Evolutionary conservation across 2,888 invertebrate genomes (phyloP), one percentile per base, ranked within the genome.

Genomic region (Caenorhabditis sp.): DNA sequence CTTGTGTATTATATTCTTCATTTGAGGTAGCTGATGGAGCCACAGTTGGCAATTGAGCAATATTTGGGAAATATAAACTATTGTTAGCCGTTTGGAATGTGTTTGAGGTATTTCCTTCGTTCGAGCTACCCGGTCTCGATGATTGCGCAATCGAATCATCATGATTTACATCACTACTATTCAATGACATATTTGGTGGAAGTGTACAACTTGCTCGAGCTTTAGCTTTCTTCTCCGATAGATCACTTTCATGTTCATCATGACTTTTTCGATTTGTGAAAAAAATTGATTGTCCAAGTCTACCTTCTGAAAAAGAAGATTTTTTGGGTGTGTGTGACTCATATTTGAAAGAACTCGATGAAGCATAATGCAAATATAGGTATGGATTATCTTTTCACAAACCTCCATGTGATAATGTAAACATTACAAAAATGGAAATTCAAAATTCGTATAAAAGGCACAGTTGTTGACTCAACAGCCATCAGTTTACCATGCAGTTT

Each of bases 201-300:
- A 73, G 59, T 25, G 73, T 73, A 4, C 68, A 68, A 43, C 73
- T 73, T 23, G 57, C 60, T 27, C 72, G 64, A 12, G 49, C 67
- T 21, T 23, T 1, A 0, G 63, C 36, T 23, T 25, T 59, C n/a
- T 23, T 20, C 23, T 17, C 23, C 38, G 10, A 27, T n/a, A 38
- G 12, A 7, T 49, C 52, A 20, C 66, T 66, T 21, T 75, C 70
- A 20, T 69, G 63, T 20, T 70, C 70, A 4, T 54, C 59, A 26
- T 75, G 67, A 20, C 74, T 75, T 59, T 56, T 23, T 52, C 70
- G 67, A 25, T 36, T 49, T 14, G 75, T 70, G 67, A 70, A 75
- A 52, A 75, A 75, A 2, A 60, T 70, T 10, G 75, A 75, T 20
- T 75, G 68, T 27, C 70, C 70, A n/a, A 60, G 52, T 25, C 59